A percentile compares a stretch with the other conserved stretches of the same genome.
These are phyloP conservation scores for Brachyhypopomus gauderio DNA, from an alignment of 2,113 vertebrate species.

Conservation along the genomic window DNA sequence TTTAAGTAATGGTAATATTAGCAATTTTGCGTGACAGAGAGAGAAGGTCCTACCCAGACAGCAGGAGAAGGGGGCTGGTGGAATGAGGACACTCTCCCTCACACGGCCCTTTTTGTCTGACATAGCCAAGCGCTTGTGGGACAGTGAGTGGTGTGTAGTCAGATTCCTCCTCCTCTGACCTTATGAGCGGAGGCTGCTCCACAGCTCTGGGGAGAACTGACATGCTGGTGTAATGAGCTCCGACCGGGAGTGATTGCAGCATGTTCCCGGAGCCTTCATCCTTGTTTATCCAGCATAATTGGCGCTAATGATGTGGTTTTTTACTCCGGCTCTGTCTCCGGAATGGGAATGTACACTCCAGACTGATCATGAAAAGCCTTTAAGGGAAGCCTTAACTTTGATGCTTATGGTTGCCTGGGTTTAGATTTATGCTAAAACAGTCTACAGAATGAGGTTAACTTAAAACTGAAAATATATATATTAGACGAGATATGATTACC, in stretches of 20 bases:
- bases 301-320: slow-evolving; percentile 52
- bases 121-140: slow-evolving; percentile 10
- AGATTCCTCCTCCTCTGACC: slow-evolving; percentile 30
- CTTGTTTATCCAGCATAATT: slow-evolving; percentile 57
- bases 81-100: slow-evolving; percentile 20
- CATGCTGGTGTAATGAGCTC: slow-evolving; percentile 46
- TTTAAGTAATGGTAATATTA: slow-evolving; percentile 24
- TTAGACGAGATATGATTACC: neutral
- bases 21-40: slow-evolving; percentile 27
- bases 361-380: slow-evolving; percentile 32
- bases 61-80: neutral
- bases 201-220: slow-evolving; percentile 39
- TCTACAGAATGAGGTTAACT: neutral
- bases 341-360: slow-evolving; percentile 47
- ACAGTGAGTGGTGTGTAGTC: slow-evolving; percentile 23
- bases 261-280: slow-evolving; percentile 38
- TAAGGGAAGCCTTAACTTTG: slow-evolving; percentile 18
- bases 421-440: neutral
- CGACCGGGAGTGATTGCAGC: slow-evolving; percentile 49
- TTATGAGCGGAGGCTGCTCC: slow-evolving; percentile 40
- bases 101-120: slow-evolving; percentile 33
- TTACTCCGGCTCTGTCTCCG: slow-evolving; percentile 36
- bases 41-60: slow-evolving; percentile 36
- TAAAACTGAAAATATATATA: neutral
- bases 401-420: slow-evolving; percentile 29